Evolutionary conservation across 2,797 vertebrate species (phyloP).

Genomic region (Sebastes glaucus): DNA sequence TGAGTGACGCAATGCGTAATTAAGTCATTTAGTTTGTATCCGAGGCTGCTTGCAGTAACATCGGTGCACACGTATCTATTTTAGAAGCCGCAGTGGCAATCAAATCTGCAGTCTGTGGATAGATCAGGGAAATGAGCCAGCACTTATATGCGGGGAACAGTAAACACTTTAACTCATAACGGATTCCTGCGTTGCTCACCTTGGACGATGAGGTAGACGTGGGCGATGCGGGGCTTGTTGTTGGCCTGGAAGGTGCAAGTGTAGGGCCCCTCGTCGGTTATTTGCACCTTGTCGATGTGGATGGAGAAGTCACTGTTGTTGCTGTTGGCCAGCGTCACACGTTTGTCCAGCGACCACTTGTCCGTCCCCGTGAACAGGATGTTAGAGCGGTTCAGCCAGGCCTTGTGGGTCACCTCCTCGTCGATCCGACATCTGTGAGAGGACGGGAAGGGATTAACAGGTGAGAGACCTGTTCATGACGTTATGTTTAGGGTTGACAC

Average conservation of each 20-base stretch:
- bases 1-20: slow-evolving; percentile 49
- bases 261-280: slow-evolving; percentile 90
- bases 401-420: slow-evolving; percentile 91
- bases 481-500: background rate
- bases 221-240: slow-evolving; percentile 88
- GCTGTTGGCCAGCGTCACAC: slow-evolving; percentile 88
- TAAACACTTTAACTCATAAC: background rate
- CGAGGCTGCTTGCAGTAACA: slow-evolving; percentile 10
- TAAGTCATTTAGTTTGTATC: slow-evolving; percentile 44
- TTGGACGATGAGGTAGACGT: slow-evolving; percentile 94
- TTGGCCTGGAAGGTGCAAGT: slow-evolving; percentile 93
- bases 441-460: background rate
- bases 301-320: slow-evolving; percentile 92
- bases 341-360: slow-evolving; percentile 92
- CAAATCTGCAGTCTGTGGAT: slow-evolving; percentile 13
- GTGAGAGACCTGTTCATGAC: background rate
- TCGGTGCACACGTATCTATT: background rate
- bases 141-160: background rate
- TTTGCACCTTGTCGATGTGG: slow-evolving; percentile 87
- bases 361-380: slow-evolving; percentile 92
- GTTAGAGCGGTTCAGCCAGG: slow-evolving; percentile 94
- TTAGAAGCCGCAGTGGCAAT: slow-evolving; percentile 11
- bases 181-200: slow-evolving; percentile 73
- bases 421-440: slow-evolving; percentile 88
- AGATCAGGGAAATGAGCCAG: slow-evolving; percentile 11